phyloP scores from a whole-genome alignment of 2,113 vertebrate species.

The Malurus alboscapulatus region DNA sequence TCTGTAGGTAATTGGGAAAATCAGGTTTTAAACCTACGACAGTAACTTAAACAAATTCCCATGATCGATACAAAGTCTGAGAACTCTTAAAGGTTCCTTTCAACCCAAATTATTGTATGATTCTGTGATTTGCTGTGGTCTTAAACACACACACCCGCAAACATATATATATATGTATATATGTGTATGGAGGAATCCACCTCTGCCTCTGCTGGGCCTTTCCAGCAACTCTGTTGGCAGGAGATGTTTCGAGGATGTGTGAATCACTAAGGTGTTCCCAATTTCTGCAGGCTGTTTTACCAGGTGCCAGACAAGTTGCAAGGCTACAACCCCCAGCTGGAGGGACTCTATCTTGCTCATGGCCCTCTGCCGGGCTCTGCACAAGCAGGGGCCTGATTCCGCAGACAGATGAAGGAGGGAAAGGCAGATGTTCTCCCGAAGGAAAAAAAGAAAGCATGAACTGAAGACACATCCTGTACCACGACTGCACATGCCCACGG shows the following conservation, averaged over 20 bases:
- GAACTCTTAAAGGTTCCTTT: neutral
- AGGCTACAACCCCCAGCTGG: neutral
- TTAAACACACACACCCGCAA: neutral
- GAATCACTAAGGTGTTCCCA: constrained; percentile 26
- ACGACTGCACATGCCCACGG: neutral
- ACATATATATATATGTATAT: too few species aligned
- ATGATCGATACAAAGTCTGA: neutral
- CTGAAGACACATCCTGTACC: neutral
- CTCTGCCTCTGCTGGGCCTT: neutral
- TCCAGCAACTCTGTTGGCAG: neutral
- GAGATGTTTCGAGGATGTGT: neutral
- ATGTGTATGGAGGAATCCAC: neutral
- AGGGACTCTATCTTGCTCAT: neutral
- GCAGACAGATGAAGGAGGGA: neutral
- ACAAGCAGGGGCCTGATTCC: constrained; percentile 14
- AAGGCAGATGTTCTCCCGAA: neutral
- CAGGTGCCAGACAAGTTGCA: neutral
- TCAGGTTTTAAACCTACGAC: too few species aligned
- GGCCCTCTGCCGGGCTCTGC: neutral
- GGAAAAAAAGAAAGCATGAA: neutral
- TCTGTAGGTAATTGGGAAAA: neutral
- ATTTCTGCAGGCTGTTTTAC: neutral
- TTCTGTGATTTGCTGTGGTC: neutral
- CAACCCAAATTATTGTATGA: neutral
- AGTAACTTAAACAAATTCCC: neutral